These are phyloP conservation scores for Notarius lentiginosus DNA, from an alignment of 2,113 vertebrate species.

Conservation along the genomic window DNA sequence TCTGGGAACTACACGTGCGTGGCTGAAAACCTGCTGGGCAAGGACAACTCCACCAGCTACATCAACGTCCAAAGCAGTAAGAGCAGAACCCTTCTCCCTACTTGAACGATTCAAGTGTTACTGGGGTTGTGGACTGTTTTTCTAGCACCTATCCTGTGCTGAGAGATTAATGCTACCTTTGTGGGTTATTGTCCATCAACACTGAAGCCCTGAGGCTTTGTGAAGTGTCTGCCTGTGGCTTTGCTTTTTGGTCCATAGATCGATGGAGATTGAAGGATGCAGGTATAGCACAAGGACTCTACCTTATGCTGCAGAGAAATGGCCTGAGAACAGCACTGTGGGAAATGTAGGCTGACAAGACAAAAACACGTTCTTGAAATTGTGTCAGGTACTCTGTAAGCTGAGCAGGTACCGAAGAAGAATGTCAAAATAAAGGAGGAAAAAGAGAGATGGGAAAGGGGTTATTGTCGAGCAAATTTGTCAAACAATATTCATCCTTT, in stretches of 20 bases:
- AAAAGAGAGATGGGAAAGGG: neutral
- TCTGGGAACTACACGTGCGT: constrained; percentile 95
- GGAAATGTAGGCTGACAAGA: constrained; percentile 33
- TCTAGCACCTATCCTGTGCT: neutral
- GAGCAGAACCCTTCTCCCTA: constrained; percentile 48
- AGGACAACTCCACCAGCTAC: constrained; percentile 83
- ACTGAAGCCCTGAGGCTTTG: neutral
- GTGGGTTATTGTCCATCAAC: neutral
- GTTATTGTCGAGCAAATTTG: neutral
- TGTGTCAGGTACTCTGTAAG: constrained; percentile 5
- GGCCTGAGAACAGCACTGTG: constrained; percentile 33
- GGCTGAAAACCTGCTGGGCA: constrained; percentile 91
- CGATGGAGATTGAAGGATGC: neutral
- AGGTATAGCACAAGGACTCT: neutral
- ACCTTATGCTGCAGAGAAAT: neutral
- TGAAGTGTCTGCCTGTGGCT: neutral
- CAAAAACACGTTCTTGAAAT: constrained; percentile 6
- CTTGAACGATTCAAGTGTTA: neutral
- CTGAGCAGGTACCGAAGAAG: neutral
- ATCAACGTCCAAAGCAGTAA: constrained; percentile 93
- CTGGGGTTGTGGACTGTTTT: constrained; percentile 1
- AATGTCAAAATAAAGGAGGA: neutral
- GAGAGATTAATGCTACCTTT: neutral
- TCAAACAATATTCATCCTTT: neutral
- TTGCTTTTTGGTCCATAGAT: constrained; percentile 6